Evolutionary conservation across 2,113 vertebrate genomes (phyloP), one percentile per base, ranked within the genome.

Genomic region (Circaetus gallicus): DNA sequence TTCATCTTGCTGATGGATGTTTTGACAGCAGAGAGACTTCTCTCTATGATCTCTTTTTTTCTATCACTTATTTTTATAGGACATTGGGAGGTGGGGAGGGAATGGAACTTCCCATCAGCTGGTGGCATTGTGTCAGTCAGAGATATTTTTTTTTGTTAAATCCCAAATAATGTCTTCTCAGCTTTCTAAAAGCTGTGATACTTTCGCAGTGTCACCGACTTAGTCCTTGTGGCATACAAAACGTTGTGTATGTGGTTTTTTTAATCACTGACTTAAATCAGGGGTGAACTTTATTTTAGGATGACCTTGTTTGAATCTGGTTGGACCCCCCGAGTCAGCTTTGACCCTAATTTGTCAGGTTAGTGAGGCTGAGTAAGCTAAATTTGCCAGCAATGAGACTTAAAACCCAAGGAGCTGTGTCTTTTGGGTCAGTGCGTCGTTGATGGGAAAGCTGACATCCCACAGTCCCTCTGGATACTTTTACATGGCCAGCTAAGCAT

Each of bases 1-100:
- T 93, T 82, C 78, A 81, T 91, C 82, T 69, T 7, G 19, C 69
- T 95, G 96, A 87, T 94, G 71, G 93, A 86, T 86, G 59, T 76
- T 93, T 91, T 95, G 96, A 97, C 91, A 96, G 78, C 53, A 3
- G 4, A 59, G 73, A 91, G 61, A 69, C 81, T 94, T 87, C 53
- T 90, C 8, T 0, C 66, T 91, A 6, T 32, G 36, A 59, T 80
- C 28, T 55, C 29, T 61, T 25, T 55, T 47, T 5, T 49, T 26
- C 53, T 65, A 56, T 25, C 34, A 24, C 14, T 70, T 78, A 56
- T 76, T 94, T 96, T 97, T 94, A 56, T 71, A 93, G 82, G 86
- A 67, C 16, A 0, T 6, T 65, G 12, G 2, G 9, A 42, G n/a
- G 10, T 42, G 43, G 34, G 65, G 66, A 72, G 49, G 72, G 81